Evolutionary conservation across 1,140 invertebrate genomes (phyloP), one percentile per base, ranked within the genome.

Genomic region (Triops cancriformis): DNA sequence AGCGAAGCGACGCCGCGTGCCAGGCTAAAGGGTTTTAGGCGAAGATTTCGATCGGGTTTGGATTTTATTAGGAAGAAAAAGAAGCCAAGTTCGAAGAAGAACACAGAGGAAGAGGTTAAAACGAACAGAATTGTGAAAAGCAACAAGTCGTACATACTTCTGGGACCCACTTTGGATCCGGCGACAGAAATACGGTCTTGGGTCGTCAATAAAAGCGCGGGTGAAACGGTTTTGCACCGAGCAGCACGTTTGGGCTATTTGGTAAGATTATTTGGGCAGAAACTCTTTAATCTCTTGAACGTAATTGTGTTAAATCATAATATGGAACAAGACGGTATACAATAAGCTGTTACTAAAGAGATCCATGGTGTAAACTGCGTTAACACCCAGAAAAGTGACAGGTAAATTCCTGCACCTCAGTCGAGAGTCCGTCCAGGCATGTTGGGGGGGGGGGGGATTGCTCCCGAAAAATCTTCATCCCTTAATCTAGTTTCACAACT

Each of bases 141-240:
- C 26, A 45, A 43, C 28, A 76, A 76, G 37, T 76, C 74, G 0
- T 76, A 76, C 74, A 18, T 26, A 31, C 26, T 26, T 23, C 23
- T 76, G 74, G 74, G 74, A 45, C n/a, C 74, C 1, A 28, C 74
- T 12, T 43, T 76, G 74, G 74, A 91, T 79, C 89, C 89, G 26
- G 81, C 80, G 10, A 80, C 83, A 79, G 94, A 97, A 86, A 93
- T 97, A 73, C 93, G 95, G 84, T 89, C 91, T 74, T 93, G 95
- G 90, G 93, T 96, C 77, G 90, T 96, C 73, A 97, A 96, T 84
- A 97, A 97, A 84, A 94, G 94, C 26, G 90, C 96, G 14, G 96
- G 96, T 14, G 95, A 97, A 85, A 96, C 94, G 0, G 88, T 94
- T 79, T 86, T 98, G 73, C 95, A 97, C 83, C 88, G 94, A 82